Evolutionary conservation across 2,113 vertebrate species (phyloP), one percentile per base, ranked within the genome.

Genomic region (Spermophilus dauricus): DNA sequence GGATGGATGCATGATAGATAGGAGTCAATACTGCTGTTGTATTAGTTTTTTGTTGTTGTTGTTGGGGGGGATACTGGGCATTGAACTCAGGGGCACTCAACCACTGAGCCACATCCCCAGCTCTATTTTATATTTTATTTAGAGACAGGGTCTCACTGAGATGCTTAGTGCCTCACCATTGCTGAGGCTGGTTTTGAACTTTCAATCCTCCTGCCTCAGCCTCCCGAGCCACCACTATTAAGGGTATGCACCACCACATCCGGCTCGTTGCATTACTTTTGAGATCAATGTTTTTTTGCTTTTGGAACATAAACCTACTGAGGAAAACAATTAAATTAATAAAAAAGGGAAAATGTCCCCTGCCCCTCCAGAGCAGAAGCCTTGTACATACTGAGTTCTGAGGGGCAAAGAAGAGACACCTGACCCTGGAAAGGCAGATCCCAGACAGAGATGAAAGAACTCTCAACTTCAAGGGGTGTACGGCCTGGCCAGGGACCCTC

Each of bases 281-380:
- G 70, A 85, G n/a, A 9, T 37, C 48, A 26, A 5, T 18, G 1
- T 53, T 53, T 84, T 84, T 89, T 91, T 96, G 73, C 73, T 97
- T 96, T 96, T 67, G 75, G 30, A 84, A 86, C 8, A 86, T n/a
- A 18, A 89, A 84, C 65, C 65, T 83, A 81, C 61, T 80, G 72
- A 95, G 85, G n/a, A 94, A 83, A 95, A 28, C 24, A 65, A 67
- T 84, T 78, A 76, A 83, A 76, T 73, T 30, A 89, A 75, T n/a
- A 5, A 65, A 58, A 84, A 83, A 42, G 65, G 24, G 56, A 34
- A 70, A 58, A 84, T 91, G n/a, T 4, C 30, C 28, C 34, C 8
- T 22, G 6, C 4, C 30, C 37, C 30, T 16, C 37, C 61, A 56
- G 70, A 53, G 76, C 58, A 48, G 6, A 32, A 1, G 12, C 48